Conservation (phyloP, 2,888 invertebrate genomes). For the Prionchulus punctatus region DNA sequence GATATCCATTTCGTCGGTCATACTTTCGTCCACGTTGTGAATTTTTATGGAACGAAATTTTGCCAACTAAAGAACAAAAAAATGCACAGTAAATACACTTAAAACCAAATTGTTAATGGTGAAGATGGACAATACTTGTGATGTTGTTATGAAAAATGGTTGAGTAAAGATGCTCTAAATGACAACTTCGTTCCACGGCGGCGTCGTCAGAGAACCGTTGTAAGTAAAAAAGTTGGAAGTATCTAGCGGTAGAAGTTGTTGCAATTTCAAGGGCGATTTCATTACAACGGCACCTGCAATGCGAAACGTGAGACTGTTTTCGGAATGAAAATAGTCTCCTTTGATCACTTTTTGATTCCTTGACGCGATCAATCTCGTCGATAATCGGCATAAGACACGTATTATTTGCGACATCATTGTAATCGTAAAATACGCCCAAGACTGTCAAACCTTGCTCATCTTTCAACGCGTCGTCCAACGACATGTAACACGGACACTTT, state of each 20-base stretch:
- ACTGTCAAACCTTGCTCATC: conserved; percentile 59
- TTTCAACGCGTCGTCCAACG: conserved; percentile 45
- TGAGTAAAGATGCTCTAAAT: conserved; percentile 5
- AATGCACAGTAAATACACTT: too few relatives aligned
- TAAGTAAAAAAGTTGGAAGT: conserved; percentile 3
- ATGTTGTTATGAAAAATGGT: not conserved
- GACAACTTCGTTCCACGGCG: conserved; percentile 7
- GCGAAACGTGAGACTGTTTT: too few relatives aligned
- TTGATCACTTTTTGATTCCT: too few relatives aligned
- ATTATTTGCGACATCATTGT: not conserved
- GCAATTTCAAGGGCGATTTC: not conserved
- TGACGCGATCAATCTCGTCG: not conserved
- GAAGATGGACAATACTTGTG: not conserved
- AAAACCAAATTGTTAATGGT: not conserved
- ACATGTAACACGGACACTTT: too few relatives aligned
- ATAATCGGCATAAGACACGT: not conserved
- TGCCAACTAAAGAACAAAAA: not conserved
- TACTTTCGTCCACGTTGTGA: not conserved
- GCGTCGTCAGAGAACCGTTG: conserved; percentile 3
- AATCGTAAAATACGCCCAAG: conserved; percentile 56
- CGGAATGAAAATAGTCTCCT: not conserved
- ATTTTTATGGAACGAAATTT: not conserved
- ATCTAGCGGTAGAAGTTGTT: not conserved
- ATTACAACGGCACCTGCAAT: not conserved
- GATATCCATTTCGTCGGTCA: not conserved